These are phyloP conservation scores for Ethmia dodecea DNA, from an alignment of 2,888 invertebrate species.

Conservation along the genomic window DNA sequence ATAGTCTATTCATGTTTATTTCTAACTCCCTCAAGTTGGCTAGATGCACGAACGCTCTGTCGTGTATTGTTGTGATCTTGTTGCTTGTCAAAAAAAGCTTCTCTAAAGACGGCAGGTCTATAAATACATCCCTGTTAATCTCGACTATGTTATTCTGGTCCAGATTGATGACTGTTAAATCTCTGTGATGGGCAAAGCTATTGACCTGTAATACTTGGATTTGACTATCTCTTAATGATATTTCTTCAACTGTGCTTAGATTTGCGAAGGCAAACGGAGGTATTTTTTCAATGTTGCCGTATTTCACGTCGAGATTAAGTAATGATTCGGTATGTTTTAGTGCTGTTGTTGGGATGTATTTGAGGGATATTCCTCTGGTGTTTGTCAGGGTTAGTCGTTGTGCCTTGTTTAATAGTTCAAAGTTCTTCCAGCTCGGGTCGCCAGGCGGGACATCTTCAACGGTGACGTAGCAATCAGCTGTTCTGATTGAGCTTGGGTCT, in stretches of 20 bases:
- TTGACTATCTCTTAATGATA: constrained; percentile 81
- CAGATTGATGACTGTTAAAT: constrained; percentile 80
- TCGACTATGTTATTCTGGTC: constrained; percentile 85
- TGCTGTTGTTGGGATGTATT: constrained; percentile 82
- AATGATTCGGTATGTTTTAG: constrained; percentile 78
- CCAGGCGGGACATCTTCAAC: constrained; percentile 73
- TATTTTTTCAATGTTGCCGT: constrained; percentile 81
- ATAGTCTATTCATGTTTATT: constrained; percentile 84
- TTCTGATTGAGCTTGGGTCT: constrained; percentile 57
- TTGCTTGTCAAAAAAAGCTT: constrained; percentile 90
- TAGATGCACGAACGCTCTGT: constrained; percentile 87
- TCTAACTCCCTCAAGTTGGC: constrained; percentile 85
- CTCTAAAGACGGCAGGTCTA: constrained; percentile 82
- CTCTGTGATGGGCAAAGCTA: constrained; percentile 83
- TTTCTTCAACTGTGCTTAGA: constrained; percentile 79
- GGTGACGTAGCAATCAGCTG: constrained; percentile 84
- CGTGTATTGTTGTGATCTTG: constrained; percentile 89
- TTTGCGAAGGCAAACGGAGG: constrained; percentile 85
- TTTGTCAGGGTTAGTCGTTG: constrained; percentile 82
- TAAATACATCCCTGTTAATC: constrained; percentile 84
- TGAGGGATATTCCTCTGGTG: constrained; percentile 79
- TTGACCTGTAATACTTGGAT: constrained; percentile 80
- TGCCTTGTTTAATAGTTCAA: constrained; percentile 79
- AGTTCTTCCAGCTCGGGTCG: constrained; percentile 81
- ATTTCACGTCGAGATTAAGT: constrained; percentile 78